Evolutionary conservation across 2,113 vertebrate species (phyloP).

Genomic region (Notothenia coriiceps): DNA sequence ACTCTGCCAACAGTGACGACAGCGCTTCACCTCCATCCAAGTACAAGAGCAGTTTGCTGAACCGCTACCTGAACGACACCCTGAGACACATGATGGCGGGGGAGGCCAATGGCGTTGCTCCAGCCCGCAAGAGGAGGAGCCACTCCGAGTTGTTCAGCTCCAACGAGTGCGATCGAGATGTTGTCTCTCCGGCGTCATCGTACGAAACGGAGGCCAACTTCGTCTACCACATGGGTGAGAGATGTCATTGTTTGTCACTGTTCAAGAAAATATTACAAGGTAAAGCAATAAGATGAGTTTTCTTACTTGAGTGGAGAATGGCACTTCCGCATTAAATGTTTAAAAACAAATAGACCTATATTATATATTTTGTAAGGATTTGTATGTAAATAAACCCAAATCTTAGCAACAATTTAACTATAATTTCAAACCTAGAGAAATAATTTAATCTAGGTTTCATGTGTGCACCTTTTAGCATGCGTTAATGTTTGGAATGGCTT

Average conservation of each 20-base stretch:
- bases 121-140: slow-evolving; percentile 88
- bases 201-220: slow-evolving; percentile 95
- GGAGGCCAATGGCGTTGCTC: slow-evolving; percentile 85
- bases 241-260: not conserved
- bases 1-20: slow-evolving; percentile 88
- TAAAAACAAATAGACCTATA: too few relatives aligned
- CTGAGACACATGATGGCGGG: slow-evolving; percentile 93
- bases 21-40: slow-evolving; percentile 91
- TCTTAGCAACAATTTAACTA: too few relatives aligned
- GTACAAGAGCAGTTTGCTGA: slow-evolving; percentile 97
- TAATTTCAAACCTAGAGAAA: too few relatives aligned
- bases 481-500: too few relatives aligned
- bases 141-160: slow-evolving; percentile 97
- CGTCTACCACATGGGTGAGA: slow-evolving; percentile 94
- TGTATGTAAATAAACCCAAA: too few relatives aligned
- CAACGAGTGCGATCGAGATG: slow-evolving; percentile 94
- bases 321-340: too few relatives aligned
- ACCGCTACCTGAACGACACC: slow-evolving; percentile 98
- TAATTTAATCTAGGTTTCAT: too few relatives aligned
- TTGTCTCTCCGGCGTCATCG: slow-evolving; percentile 93
- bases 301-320: not conserved
- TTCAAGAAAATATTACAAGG: too few relatives aligned
- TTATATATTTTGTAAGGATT: too few relatives aligned
- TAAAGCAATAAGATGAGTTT: not conserved
- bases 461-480: too few relatives aligned